Percentiles rank a stretch among this genome's conserved stretches.
Conservation (phyloP, 2,888 invertebrate genomes). For the Ephialtes manifestator region DNA sequence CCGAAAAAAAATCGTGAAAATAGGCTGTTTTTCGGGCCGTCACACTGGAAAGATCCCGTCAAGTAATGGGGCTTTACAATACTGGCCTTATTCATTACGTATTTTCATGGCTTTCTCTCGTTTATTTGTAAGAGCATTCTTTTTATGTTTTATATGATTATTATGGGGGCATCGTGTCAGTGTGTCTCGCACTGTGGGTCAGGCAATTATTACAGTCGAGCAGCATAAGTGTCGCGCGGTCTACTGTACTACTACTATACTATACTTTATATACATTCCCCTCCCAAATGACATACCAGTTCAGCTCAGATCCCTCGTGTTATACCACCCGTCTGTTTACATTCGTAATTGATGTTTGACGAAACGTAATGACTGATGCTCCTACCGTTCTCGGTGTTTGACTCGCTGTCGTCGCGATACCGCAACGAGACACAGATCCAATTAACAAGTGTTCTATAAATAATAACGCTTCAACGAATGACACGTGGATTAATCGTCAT, state of each 20-base stretch:
- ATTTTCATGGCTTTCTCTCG: too few relatives aligned
- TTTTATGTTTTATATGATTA: constrained; percentile 14
- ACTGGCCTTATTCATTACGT: too few relatives aligned
- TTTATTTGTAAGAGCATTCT: constrained; percentile 2
- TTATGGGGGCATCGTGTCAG: constrained; percentile 72
- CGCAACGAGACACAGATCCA: constrained; percentile 18
- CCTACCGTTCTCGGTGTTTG: constrained; percentile 24
- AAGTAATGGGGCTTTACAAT: too few relatives aligned
- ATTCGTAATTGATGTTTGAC: constrained; percentile 81
- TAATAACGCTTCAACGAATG: neutral
- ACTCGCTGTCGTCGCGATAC: constrained; percentile 36
- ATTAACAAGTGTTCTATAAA: constrained; percentile 48
- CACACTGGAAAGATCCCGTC: too few relatives aligned
- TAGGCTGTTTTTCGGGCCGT: too few relatives aligned
- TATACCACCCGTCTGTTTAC: constrained; percentile 74
- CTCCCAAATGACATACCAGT: constrained; percentile 14
- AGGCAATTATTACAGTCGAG: constrained; percentile 70
- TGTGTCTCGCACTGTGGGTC: constrained; percentile 67
- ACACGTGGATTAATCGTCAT: constrained; percentile 17
- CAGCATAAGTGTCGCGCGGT: constrained; percentile 34
- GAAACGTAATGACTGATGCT: constrained; percentile 64
- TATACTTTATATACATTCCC: constrained; percentile 6
- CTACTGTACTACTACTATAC: constrained; percentile 5
- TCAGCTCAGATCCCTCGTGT: constrained; percentile 43
- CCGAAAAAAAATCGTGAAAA: too few relatives aligned